Evolutionary conservation across 2,797 vertebrate species (phyloP), one percentile per base, ranked within the genome.

Genomic region (Poecilia velifera): DNA sequence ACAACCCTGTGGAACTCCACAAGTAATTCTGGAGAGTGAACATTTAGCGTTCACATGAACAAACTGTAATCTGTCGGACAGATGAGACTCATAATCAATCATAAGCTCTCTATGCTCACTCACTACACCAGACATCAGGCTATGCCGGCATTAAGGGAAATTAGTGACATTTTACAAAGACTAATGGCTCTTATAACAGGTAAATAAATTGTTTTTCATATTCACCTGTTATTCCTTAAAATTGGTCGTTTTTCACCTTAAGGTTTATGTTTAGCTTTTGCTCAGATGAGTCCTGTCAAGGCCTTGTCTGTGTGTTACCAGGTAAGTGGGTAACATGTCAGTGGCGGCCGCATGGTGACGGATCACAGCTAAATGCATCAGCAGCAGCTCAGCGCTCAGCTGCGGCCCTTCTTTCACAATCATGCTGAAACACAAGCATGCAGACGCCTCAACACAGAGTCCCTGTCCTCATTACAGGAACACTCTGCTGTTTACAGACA

Each of bases 261-360:
- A 10, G 47, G 28, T 10, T 43, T 12, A 22, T 28, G 39, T n/a
- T 51, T 41, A 39, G 14, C 5, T 53, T 14, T 70, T 25, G 13
- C 34, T 46, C 55, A 28, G 53, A 75, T 81, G 77, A 85, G 57
- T 83, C 68, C 64, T 64, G 46, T 64, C 20, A 45, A 34, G 8
- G 72, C 57, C 57, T 8, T 43, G 74, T 81, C 20, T 76, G 25
- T 72, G 77, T 81, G 73, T 81, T 49, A 51, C 0, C 79, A 86
- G 83, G 81, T 89, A 84, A 87, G 76, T 89, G 66, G 81, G 83
- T 80, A 83, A 86, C 59, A 73, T 83, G 76, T 84, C 83, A 88
- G 80, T 78, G 75, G 80, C 74, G 39, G 49, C 20, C 7, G 3
- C 41, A 73, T 73, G 79, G 59, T 77, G 81, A 51, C 77, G 79